These are phyloP conservation scores for Pimpla rufipes DNA, from an alignment of 2,888 invertebrate genomes.

Conservation along the genomic window DNA sequence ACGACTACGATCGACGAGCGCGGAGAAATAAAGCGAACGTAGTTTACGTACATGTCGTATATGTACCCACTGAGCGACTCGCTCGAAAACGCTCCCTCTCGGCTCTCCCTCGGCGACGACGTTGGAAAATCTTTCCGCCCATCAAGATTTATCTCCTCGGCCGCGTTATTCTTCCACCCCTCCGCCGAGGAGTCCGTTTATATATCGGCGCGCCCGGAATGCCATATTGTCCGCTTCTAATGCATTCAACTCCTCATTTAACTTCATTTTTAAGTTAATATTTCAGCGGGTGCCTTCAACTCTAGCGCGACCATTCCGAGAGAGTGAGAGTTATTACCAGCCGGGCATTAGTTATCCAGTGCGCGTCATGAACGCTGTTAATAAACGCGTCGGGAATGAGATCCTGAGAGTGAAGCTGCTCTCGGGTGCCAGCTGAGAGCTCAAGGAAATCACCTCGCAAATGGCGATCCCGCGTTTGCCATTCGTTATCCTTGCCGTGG, in stretches of 20 bases:
- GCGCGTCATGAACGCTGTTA: constrained; percentile 44
- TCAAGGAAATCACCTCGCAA: constrained; percentile 29
- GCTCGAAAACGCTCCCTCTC: constrained; percentile 37
- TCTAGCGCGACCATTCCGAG: constrained; percentile 19
- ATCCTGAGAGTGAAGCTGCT: constrained; percentile 44
- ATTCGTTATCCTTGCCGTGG: background rate
- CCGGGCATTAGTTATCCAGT: constrained; percentile 57
- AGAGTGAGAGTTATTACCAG: constrained; percentile 49
- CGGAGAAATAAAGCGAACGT: constrained; percentile 56
- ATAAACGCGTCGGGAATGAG: constrained; percentile 59
- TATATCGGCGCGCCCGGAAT: constrained; percentile 27
- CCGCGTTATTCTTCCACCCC: constrained; percentile 29
- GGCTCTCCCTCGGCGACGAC: background rate
- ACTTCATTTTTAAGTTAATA: constrained; percentile 62
- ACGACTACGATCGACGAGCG: constrained; percentile 34
- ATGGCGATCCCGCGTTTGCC: constrained; percentile 4
- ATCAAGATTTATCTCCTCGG: constrained; percentile 61
- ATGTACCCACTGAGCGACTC: constrained; percentile 25
- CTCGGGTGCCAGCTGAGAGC: background rate
- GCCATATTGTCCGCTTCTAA: constrained; percentile 42
- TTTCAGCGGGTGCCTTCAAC: constrained; percentile 49
- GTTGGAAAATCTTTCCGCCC: constrained; percentile 30
- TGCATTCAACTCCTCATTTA: constrained; percentile 53
- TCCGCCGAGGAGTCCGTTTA: constrained; percentile 30
- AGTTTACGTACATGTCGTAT: constrained; percentile 37